These are phyloP conservation scores for Diaperis boleti DNA, from an alignment of 2,888 invertebrate genomes.

Conservation along the genomic window DNA sequence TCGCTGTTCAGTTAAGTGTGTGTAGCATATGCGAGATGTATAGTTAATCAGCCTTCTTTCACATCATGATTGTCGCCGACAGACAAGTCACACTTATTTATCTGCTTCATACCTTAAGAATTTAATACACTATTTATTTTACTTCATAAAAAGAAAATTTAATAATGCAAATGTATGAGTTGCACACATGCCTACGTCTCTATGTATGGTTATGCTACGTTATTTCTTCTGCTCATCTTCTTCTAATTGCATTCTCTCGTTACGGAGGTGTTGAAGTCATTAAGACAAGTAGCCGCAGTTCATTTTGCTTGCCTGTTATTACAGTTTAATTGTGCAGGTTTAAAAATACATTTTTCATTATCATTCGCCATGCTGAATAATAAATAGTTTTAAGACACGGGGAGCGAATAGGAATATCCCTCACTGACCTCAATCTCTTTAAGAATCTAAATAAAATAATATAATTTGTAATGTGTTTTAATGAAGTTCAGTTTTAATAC, in stretches of 20 bases:
- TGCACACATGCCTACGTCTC: too few species aligned
- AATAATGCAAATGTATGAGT: neutral
- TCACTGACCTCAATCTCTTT: neutral
- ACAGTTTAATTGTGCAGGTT: slow-evolving; percentile 17
- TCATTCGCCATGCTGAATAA: slow-evolving; percentile 24
- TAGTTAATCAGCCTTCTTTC: too few species aligned
- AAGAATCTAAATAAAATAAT: slow-evolving; percentile 20
- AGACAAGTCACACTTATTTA: too few species aligned
- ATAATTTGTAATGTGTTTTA: too few species aligned
- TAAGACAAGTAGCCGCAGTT: slow-evolving; percentile 8
- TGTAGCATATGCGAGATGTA: too few species aligned
- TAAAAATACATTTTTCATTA: slow-evolving; percentile 29
- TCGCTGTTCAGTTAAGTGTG: too few species aligned
- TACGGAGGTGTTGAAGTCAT: slow-evolving; percentile 22
- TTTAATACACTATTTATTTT: too few species aligned
- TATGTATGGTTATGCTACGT: neutral
- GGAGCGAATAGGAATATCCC: neutral
- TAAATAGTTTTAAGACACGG: slow-evolving; percentile 22
- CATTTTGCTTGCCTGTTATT: slow-evolving; percentile 18
- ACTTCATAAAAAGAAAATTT: too few species aligned
- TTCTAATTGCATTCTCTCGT: neutral
- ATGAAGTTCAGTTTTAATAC: neutral
- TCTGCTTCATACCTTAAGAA: too few species aligned
- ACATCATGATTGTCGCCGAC: too few species aligned
- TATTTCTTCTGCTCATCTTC: neutral